A percentile compares a stretch with the other conserved stretches of the same genome.
Conservation (phyloP, 2,113 vertebrate species). For the Hiodon tergisus region DNA sequence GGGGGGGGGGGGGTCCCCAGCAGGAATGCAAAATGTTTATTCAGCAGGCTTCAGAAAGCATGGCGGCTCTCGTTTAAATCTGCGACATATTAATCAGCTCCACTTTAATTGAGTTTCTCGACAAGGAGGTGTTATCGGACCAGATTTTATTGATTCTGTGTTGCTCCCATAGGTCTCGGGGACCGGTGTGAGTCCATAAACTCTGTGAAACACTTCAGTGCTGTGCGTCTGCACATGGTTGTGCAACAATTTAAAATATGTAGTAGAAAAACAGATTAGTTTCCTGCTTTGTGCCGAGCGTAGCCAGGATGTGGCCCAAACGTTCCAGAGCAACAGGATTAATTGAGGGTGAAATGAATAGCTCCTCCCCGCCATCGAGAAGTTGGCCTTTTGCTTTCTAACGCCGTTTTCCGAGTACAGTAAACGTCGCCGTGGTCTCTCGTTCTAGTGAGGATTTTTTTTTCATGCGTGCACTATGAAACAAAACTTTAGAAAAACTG, state of each 20-base stretch:
- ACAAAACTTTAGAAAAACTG: too few relatives aligned
- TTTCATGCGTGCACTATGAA: too few relatives aligned
- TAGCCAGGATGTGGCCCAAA: slow-evolving; percentile 14
- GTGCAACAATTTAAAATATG: slow-evolving; percentile 39
- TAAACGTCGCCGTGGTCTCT: not conserved
- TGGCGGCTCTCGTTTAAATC: slow-evolving; percentile 10
- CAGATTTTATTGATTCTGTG: not conserved
- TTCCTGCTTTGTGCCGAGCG: slow-evolving; percentile 28
- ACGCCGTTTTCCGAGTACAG: not conserved
- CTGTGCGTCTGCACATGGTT: slow-evolving; percentile 18
- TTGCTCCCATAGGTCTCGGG: not conserved
- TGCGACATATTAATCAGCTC: slow-evolving; percentile 20
- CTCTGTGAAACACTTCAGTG: not conserved
- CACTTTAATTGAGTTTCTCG: slow-evolving; percentile 13
- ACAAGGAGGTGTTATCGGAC: slow-evolving; percentile 5
- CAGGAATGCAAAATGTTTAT: not conserved
- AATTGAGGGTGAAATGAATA: slow-evolving; percentile 18
- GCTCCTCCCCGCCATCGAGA: not conserved
- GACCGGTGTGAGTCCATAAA: not conserved
- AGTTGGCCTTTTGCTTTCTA: not conserved
- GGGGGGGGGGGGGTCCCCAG: not conserved
- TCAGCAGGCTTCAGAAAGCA: slow-evolving; percentile 12
- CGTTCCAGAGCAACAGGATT: slow-evolving; percentile 5
- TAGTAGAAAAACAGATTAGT: slow-evolving; percentile 31
- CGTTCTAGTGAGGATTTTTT: not conserved